phyloP scores from a whole-genome alignment of 1,140 invertebrate species.

The Agrilus planipennis region DNA sequence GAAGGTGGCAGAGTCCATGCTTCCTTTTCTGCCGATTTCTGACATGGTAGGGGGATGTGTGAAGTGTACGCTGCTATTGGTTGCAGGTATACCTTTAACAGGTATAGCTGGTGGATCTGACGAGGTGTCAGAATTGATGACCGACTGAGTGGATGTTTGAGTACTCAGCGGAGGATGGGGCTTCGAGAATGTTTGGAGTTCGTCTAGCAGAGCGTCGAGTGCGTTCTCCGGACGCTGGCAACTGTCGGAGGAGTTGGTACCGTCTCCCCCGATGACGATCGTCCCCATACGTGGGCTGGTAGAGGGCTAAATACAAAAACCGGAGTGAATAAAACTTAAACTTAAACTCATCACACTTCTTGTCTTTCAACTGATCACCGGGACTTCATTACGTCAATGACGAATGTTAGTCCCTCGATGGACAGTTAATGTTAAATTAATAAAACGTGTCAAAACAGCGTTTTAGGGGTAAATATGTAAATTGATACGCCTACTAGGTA shows the following conservation, averaged over 20 bases:
- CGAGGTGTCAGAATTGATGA: conserved; percentile 20
- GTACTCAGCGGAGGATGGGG: conserved; percentile 36
- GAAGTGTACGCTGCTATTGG: conserved; percentile 16
- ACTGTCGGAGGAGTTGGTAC: conserved; percentile 44
- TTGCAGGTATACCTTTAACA: conserved; percentile 27
- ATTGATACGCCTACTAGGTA: too few relatives aligned
- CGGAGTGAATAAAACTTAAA: too few relatives aligned
- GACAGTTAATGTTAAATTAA: too few relatives aligned
- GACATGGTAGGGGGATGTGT: conserved; percentile 34
- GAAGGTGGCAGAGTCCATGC: conserved; percentile 40
- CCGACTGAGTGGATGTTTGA: conserved; percentile 18
- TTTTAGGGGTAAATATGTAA: too few relatives aligned
- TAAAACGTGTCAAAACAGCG: too few relatives aligned
- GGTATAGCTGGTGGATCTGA: conserved; percentile 20
- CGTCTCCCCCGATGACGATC: conserved; percentile 52
- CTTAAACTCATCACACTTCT: too few relatives aligned
- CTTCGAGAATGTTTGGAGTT: conserved; percentile 73
- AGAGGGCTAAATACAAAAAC: conserved; percentile 38
- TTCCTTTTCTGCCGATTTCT: conserved; percentile 42
- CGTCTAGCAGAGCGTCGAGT: conserved; percentile 90
- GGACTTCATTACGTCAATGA: too few relatives aligned
- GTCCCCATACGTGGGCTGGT: conserved; percentile 52
- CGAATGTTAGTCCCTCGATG: too few relatives aligned
- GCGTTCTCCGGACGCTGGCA: conserved; percentile 74
- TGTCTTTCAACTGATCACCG: too few relatives aligned